Conservation (phyloP, 2,797 vertebrate genomes). For the Hemibagrus guttatus region DNA sequence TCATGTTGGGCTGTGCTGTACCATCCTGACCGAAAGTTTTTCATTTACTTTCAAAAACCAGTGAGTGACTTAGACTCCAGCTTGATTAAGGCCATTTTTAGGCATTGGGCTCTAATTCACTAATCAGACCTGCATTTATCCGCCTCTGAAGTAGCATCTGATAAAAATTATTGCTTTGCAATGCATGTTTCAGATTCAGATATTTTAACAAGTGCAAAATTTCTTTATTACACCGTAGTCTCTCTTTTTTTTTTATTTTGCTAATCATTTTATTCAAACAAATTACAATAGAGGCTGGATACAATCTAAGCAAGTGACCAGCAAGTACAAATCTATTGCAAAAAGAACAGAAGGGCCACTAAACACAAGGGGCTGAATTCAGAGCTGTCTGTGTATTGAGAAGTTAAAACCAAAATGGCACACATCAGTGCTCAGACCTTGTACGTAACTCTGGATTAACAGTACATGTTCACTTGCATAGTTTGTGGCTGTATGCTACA, state of each 20-base stretch:
- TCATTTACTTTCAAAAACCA: not conserved
- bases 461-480: not conserved
- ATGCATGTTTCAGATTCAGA: conserved; percentile 5
- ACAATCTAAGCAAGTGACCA: not conserved
- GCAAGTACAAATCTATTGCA: not conserved
- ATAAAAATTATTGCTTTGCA: conserved; percentile 19
- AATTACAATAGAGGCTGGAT: not conserved
- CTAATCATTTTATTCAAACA: not conserved
- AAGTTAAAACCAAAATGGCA: not conserved
- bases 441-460: not conserved
- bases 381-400: not conserved
- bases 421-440: not conserved
- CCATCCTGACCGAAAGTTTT: conserved; percentile 5
- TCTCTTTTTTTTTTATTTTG: not conserved
- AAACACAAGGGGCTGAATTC: not conserved
- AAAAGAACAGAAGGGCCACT: not conserved
- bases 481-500: not conserved
- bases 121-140: conserved; percentile 30
- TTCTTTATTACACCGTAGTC: not conserved
- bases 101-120: conserved; percentile 34
- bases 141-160: conserved; percentile 30
- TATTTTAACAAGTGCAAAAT: not conserved
- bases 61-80: conserved; percentile 13
- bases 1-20: conserved; percentile 20
- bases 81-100: conserved; percentile 41